phyloP scores from a whole-genome alignment of 2,797 vertebrate species.

The Falco concolor region DNA sequence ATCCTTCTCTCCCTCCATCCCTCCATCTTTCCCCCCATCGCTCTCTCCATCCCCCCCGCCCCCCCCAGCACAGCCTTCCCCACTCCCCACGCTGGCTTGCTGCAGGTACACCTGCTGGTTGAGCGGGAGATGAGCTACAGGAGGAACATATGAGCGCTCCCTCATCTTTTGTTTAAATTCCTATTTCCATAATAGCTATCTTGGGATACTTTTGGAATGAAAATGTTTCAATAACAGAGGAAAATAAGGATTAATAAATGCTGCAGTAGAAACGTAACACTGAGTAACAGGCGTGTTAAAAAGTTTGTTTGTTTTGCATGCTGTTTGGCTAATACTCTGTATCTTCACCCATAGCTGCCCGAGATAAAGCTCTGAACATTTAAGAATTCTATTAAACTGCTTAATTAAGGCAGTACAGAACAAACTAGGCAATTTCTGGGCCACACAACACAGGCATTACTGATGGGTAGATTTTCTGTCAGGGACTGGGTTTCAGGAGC shows the following conservation, averaged over 20 bases:
- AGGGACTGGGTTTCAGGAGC: neutral
- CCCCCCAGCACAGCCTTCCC: neutral
- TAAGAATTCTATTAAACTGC: neutral
- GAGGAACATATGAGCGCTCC: neutral
- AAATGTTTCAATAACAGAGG: neutral
- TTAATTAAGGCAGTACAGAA: neutral
- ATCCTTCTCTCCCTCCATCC: no score
- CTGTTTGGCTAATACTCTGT: neutral
- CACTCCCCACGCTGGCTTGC: neutral
- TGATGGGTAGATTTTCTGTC: neutral
- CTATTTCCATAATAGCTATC: rapidly evolving
- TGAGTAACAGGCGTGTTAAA: neutral
- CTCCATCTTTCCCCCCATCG: no score
- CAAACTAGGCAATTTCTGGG: neutral
- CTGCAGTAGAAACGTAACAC: neutral
- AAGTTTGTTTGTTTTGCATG: neutral
- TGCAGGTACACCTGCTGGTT: neutral
- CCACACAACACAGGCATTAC: neutral
- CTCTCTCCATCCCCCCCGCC: neutral
- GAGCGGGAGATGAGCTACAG: neutral
- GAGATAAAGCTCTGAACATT: neutral
- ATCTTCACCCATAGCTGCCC: neutral
- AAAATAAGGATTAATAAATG: neutral
- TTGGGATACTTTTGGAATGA: neutral
- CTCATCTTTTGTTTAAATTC: neutral